A percentile compares a stretch with the other conserved stretches of the same genome.
These are phyloP conservation scores for Oncorhynchus clarkii DNA, from an alignment of 2,113 vertebrate genomes.

Conservation along the genomic window DNA sequence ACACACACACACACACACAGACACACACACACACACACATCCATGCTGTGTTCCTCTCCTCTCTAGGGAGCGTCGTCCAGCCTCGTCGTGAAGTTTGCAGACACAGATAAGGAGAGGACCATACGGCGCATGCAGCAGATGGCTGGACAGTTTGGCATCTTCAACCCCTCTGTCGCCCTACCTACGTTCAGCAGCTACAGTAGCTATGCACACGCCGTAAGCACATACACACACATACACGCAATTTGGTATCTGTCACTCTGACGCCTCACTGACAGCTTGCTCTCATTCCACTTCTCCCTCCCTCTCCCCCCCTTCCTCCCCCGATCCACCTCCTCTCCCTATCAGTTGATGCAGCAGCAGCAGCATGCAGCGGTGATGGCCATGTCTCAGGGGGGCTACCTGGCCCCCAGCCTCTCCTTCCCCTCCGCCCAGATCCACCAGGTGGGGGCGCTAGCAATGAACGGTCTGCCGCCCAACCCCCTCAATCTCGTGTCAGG, in stretches of 20 bases:
- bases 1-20: constrained; percentile 7
- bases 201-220: constrained; percentile 81
- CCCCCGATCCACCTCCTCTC: background rate
- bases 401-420: constrained; percentile 79
- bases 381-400: constrained; percentile 81
- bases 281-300: background rate
- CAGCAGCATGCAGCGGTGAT: constrained; percentile 82
- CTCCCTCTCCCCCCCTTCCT: constrained; percentile 7
- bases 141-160: constrained; percentile 82
- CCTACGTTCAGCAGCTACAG: constrained; percentile 75
- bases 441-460: constrained; percentile 83
- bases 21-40: constrained; percentile 6
- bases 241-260: background rate
- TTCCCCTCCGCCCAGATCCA: constrained; percentile 86
- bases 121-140: constrained; percentile 85
- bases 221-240: constrained; percentile 25
- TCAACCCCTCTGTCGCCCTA: constrained; percentile 69
- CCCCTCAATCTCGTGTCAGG: constrained; percentile 80
- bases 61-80: constrained; percentile 69
- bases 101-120: constrained; percentile 82
- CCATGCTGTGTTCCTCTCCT: constrained; percentile 1
- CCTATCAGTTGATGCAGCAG: constrained; percentile 80
- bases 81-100: constrained; percentile 83
- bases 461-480: constrained; percentile 79
- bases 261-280: background rate